A percentile compares a stretch with the other conserved stretches of the same genome.
Conservation (phyloP, 2,888 invertebrate species). For the Crossocerus cetratus region DNA sequence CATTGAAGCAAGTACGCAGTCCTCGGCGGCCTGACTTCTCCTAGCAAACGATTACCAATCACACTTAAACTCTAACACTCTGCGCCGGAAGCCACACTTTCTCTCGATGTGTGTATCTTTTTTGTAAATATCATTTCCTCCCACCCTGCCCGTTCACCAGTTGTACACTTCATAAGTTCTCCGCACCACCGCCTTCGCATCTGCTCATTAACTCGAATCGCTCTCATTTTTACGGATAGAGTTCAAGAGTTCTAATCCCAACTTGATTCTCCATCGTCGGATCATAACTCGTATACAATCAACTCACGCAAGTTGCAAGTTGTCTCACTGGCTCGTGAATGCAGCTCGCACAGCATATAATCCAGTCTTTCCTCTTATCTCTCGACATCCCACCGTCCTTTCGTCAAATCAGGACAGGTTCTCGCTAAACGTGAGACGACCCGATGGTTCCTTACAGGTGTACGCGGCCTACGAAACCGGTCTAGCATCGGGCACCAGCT, state of each 20-base stretch:
- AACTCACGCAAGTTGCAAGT: no score
- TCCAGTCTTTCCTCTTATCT: not conserved
- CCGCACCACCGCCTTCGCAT: no score
- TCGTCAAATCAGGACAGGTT: not conserved
- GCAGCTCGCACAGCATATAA: not conserved
- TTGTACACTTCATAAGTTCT: no score
- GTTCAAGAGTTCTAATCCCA: no score
- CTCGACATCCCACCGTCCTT: not conserved
- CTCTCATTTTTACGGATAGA: no score
- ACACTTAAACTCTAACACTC: not conserved
- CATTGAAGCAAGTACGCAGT: not conserved
- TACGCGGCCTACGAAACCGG: slow-evolving; percentile 98
- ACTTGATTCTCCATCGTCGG: no score
- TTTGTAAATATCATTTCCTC: not conserved
- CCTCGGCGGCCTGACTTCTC: not conserved
- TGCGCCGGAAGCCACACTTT: not conserved
- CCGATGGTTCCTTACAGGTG: slow-evolving; percentile 82
- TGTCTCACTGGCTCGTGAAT: not conserved
- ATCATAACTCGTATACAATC: no score
- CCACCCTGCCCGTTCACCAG: no score
- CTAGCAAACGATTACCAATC: not conserved
- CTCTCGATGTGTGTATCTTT: slow-evolving; percentile 3
- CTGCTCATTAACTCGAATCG: no score
- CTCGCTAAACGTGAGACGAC: not conserved
- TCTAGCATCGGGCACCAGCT: slow-evolving; percentile 93